Evolutionary conservation across 1,140 invertebrate species (phyloP), one percentile per base, ranked within the genome.

Genomic region (Sminthurides bifidus): DNA sequence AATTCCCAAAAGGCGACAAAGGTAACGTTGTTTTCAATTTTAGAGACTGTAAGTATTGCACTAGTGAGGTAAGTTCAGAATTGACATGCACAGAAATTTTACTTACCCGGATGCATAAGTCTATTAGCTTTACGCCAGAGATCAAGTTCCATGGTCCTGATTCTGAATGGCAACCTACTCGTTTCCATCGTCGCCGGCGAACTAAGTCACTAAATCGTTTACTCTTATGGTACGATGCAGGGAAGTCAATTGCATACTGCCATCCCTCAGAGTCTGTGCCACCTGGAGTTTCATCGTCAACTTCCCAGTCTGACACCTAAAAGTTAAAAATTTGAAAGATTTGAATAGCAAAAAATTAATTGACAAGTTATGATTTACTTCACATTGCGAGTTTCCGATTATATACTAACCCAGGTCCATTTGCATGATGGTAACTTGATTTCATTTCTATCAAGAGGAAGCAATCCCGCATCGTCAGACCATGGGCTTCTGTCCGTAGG

Each of bases 191-290:
- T 40, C 89, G 74, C 26, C 89, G 76, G 52, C 91, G 75, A 0
- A 92, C 88, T 67, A 87, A 88, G 73, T 93, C 90, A 1, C 85
- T 90, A 57, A 92, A 82, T 52, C 84, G 76, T 69, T 90, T 91
- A 62, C 83, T 80, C 0, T 79, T 79, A 69, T 92, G 89, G 71
- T 88, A 93, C 23, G 79, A 78, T 0, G 82, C 79, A 5, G 87
- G 87, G 70, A 92, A 93, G 71, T 93, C 89, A 2, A 85, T 83
- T 2, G 89, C 87, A 73, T 93, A 93, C 69, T 93, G 90, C 91
- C 91, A 94, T 2, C 90, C 90, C 12, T 27, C 17, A 53, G 78
- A 77, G 71, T 93, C 89, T 1, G 87, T 85, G 1, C 88, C 88
- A n/a, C 86, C 87, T 1, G 84, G 82, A 30, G 84, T 82, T 68